Conservation (phyloP, 1,140 invertebrate genomes). For the Drosophila hydei region DNA sequence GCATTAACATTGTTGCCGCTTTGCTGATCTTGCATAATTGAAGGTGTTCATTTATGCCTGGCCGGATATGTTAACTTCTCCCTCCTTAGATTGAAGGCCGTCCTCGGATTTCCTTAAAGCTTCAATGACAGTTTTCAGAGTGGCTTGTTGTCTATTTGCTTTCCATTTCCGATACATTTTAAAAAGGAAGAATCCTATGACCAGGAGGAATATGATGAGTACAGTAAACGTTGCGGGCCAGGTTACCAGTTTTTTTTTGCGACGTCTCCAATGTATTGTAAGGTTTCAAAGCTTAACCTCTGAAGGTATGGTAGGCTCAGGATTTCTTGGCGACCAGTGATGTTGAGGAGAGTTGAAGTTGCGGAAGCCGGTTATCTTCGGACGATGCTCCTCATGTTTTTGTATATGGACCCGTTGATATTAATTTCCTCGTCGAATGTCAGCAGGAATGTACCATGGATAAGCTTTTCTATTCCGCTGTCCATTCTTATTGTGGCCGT, state of each 20-base stretch:
- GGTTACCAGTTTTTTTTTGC: neutral
- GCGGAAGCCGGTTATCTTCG: neutral
- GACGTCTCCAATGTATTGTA: neutral
- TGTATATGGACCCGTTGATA: neutral
- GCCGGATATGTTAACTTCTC: too few relatives aligned
- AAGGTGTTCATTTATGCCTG: too few relatives aligned
- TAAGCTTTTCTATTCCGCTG: neutral
- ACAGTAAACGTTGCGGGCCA: neutral
- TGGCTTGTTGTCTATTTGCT: too few relatives aligned
- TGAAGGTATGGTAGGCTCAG: neutral
- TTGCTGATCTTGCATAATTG: too few relatives aligned
- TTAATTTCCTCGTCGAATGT: neutral
- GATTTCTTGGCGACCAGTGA: constrained; percentile 8
- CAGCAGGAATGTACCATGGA: constrained; percentile 6
- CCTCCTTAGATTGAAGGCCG: too few relatives aligned
- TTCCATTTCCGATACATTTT: too few relatives aligned
- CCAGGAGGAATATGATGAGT: neutral
- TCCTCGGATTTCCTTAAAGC: too few relatives aligned
- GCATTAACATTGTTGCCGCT: too few relatives aligned
- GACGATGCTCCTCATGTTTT: neutral
- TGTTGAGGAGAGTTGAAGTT: constrained; percentile 1
- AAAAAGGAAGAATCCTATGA: too few relatives aligned
- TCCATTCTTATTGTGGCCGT: neutral
- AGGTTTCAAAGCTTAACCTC: neutral
- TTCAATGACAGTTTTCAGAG: too few relatives aligned